These are phyloP conservation scores for Callinectes sapidus DNA, from an alignment of 2,888 invertebrate genomes.

Conservation along the genomic window DNA sequence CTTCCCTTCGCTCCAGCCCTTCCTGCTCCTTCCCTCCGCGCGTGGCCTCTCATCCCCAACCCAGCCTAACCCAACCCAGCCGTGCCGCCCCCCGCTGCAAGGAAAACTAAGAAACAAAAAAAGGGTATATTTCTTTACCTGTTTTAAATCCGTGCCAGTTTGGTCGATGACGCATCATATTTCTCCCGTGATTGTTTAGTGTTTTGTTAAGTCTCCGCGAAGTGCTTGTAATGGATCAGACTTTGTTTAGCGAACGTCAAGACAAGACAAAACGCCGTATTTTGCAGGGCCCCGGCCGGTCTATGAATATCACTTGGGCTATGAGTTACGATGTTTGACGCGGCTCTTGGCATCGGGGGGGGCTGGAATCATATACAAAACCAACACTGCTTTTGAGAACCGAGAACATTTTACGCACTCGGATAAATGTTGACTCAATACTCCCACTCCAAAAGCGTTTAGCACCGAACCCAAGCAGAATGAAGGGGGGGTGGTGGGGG, in stretches of 20 bases:
- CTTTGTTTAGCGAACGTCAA: neutral
- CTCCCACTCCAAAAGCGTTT: neutral
- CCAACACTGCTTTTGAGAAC: slow-evolving; percentile 2
- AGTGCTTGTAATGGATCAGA: slow-evolving; percentile 15
- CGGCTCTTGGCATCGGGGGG: neutral
- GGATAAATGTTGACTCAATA: neutral
- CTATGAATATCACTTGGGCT: neutral
- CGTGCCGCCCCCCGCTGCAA: slow-evolving; percentile 6
- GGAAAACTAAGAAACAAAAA: neutral
- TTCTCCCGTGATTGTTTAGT: neutral
- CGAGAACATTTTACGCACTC: neutral
- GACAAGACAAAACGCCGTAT: neutral
- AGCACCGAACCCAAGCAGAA: neutral
- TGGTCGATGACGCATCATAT: neutral
- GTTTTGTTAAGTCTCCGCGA: neutral
- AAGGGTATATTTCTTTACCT: neutral
- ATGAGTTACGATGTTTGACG: neutral
- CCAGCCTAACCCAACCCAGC: too few relatives aligned
- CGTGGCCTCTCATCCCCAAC: neutral
- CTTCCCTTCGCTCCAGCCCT: neutral
- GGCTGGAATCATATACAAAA: neutral
- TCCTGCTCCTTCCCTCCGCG: neutral
- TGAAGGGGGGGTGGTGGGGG: neutral
- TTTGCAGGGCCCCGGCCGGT: neutral
- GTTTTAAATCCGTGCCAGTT: neutral